Conservation (phyloP, 1,140 invertebrate genomes). For the Tenebrio molitor region DNA sequence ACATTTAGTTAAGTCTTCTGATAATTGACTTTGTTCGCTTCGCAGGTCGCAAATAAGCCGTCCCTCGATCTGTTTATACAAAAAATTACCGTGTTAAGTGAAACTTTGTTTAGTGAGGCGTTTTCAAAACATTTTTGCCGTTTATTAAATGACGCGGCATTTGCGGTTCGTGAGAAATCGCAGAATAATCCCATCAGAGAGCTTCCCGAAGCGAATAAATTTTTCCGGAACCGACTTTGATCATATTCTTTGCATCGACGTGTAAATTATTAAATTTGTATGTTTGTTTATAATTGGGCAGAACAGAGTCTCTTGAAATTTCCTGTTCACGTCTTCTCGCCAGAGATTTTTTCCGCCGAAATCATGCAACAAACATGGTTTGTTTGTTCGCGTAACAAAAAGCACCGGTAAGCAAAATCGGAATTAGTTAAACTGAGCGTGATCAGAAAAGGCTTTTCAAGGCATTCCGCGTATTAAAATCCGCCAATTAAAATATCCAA, state of each 20-base stretch:
- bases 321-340: background rate
- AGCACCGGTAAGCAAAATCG: conserved; percentile 28
- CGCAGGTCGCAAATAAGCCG: no score
- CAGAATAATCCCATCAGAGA: conserved; percentile 4
- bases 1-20: no score
- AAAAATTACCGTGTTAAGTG: no score
- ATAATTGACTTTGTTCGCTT: no score
- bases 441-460: conserved; percentile 36
- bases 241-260: background rate
- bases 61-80: no score
- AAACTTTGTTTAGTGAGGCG: background rate
- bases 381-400: conserved; percentile 33
- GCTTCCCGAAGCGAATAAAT: background rate
- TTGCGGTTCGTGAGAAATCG: conserved; percentile 15
- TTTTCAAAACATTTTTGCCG: background rate
- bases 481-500: conserved; percentile 25
- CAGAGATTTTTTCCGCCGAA: background rate
- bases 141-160: conserved; percentile 8
- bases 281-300: conserved; percentile 14
- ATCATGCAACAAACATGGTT: conserved; percentile 31
- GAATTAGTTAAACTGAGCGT: conserved; percentile 39
- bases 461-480: conserved; percentile 36
- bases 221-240: background rate
- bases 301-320: conserved; percentile 3
- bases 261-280: conserved; percentile 17